Evolutionary conservation across 1,140 invertebrate species (phyloP).

Genomic region (Drosophila pandora): DNA sequence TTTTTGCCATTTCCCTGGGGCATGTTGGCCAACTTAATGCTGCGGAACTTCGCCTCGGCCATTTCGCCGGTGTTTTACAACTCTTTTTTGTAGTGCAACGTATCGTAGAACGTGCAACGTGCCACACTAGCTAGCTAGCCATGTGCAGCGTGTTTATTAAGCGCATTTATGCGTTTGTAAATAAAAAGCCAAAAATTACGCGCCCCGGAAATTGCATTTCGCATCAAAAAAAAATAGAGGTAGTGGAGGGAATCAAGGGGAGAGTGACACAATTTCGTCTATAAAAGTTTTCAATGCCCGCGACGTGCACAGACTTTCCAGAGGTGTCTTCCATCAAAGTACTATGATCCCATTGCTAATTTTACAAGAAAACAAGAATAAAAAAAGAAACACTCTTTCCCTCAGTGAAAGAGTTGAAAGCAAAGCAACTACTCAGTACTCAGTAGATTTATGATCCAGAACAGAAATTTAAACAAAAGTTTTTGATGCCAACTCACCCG

Average conservation of each 20-base stretch:
- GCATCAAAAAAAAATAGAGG: slow-evolving; percentile 6
- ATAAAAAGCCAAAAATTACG: slow-evolving; percentile 58
- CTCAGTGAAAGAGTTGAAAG: neutral
- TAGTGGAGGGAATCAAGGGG: neutral
- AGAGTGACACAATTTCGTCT: slow-evolving; percentile 65
- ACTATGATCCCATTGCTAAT: slow-evolving; percentile 20
- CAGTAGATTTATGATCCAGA: neutral
- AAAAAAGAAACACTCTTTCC: neutral
- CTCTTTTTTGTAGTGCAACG: slow-evolving; percentile 39
- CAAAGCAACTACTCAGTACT: neutral
- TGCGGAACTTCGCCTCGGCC: slow-evolving; percentile 61
- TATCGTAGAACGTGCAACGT: slow-evolving; percentile 33
- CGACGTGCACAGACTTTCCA: slow-evolving; percentile 51
- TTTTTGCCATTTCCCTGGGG: slow-evolving; percentile 9
- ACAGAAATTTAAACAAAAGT: neutral
- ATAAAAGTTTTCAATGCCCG: slow-evolving; percentile 75
- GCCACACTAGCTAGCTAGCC: slow-evolving; percentile 20
- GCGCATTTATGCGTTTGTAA: slow-evolving; percentile 76
- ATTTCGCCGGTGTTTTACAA: slow-evolving; percentile 67
- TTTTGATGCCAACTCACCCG: slow-evolving; percentile 3
- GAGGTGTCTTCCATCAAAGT: slow-evolving; percentile 15
- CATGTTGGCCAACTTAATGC: slow-evolving; percentile 57
- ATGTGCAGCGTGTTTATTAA: slow-evolving; percentile 73
- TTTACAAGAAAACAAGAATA: slow-evolving; percentile 13
- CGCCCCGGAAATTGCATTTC: slow-evolving; percentile 59